Base-by-base conservation (phyloP, 2,113 vertebrate species). In the Ictalurus punctatus region DNA sequence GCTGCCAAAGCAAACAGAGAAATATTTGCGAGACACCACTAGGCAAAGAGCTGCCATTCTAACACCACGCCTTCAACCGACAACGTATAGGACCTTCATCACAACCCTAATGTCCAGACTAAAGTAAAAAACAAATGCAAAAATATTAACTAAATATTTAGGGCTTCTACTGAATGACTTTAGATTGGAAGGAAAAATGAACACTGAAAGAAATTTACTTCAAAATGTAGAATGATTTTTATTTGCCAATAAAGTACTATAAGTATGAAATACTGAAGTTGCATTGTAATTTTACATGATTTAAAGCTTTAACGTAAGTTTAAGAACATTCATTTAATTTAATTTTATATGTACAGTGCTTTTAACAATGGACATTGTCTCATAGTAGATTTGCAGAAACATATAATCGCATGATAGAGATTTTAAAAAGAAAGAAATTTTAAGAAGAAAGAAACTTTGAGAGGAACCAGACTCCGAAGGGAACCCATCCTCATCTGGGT, bases 1-100 rank as follows among this genome's bases (percentile, higher is more conserved):
- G 84, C 54, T 95, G 91, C 76, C 85, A 92, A 0, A 82, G 89
- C 85, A 91, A 93, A 87, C 94, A 86, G 67, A 93, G 90, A 87
- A 92, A 89, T 73, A 85, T 88, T 58, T 44, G 89, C 0, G 93
- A 95, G 5, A 80, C 9, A 0, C 0, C 93, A 4, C 27, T 76
- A 27, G 12, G 0, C 5, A 92, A 90, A 61, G 94, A 96, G 81
- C 88, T 21, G 0, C 90, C 87, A 9, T 90, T 85, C 0, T 96
- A 94, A 92, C 84, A 81, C 83, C 56, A 34, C 58, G 74, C 82
- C 34, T 83, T 84, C 76, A 84, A 27, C 8, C 23, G n/a, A 59
- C 17, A 61, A 40, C 5, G 3, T 34, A 34, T 67, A 37, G 63
- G 30, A 63, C 4, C 40, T n/a, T 23, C 14, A 63, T 27, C n/a